Evolutionary conservation across 2,888 invertebrate genomes (phyloP).

Genomic region (Metellina segmentata): DNA sequence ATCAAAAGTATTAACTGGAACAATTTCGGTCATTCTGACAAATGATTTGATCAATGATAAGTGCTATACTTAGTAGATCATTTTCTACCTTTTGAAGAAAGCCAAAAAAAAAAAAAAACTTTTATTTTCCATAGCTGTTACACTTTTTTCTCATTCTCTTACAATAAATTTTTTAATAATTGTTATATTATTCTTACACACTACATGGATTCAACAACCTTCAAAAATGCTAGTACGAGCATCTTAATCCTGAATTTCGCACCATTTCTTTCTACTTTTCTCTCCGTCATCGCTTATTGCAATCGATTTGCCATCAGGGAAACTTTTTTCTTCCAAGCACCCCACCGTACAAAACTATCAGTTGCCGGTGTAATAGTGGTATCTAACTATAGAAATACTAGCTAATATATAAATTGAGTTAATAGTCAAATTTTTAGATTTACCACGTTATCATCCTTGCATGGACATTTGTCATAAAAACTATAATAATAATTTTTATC

Average conservation of each 20-base stretch:
- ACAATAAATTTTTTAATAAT: background rate
- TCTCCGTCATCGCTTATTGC: conserved; percentile 1
- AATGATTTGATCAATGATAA: too few species aligned
- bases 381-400: too few species aligned
- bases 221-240: too few species aligned
- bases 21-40: too few species aligned
- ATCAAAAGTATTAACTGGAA: too few species aligned
- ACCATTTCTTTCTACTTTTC: background rate
- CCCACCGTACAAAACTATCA: conserved; percentile 50
- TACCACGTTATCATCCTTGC: too few species aligned
- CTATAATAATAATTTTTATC: too few species aligned
- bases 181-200: background rate
- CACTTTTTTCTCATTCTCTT: background rate
- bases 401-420: too few species aligned
- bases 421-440: too few species aligned
- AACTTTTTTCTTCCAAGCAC: conserved; percentile 31
- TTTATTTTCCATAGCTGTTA: background rate
- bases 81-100: background rate
- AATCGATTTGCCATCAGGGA: conserved; percentile 61
- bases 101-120: too few species aligned
- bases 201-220: background rate
- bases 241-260: background rate
- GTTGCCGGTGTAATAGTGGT: conserved; percentile 32
- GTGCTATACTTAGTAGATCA: too few species aligned
- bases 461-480: too few species aligned